These are phyloP conservation scores for Sisyra terminalis DNA, from an alignment of 2,888 invertebrate genomes.

Conservation along the genomic window DNA sequence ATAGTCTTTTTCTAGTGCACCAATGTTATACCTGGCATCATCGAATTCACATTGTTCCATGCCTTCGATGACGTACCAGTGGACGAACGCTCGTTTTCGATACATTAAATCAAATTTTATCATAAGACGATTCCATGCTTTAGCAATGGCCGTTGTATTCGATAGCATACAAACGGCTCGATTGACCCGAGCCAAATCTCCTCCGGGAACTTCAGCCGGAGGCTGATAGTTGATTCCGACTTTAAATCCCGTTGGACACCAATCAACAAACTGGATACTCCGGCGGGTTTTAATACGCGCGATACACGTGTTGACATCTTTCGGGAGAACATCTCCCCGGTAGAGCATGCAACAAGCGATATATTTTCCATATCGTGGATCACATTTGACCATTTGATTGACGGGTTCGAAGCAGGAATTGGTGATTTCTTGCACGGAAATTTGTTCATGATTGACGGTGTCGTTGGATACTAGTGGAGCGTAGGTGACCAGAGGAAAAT, in stretches of 20 bases:
- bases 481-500: conserved; percentile 37
- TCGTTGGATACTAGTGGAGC: conserved; percentile 19
- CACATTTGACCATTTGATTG: not conserved
- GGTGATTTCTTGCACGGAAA: not conserved
- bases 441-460: not conserved
- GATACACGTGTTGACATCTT: not conserved
- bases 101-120: conserved; percentile 1
- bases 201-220: not conserved
- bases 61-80: not conserved
- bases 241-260: conserved; percentile 2
- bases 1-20: not conserved
- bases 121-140: not conserved
- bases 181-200: not conserved
- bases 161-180: not conserved
- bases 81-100: not conserved
- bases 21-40: not conserved
- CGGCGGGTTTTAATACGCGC: not conserved
- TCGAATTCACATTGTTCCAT: not conserved
- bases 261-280: not conserved
- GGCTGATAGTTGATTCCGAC: not conserved
- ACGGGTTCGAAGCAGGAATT: not conserved
- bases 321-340: not conserved
- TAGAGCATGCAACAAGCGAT: not conserved
- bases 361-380: not conserved
- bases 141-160: not conserved